phyloP scores from a whole-genome alignment of 1,140 invertebrate genomes.

The Varroa destructor region DNA sequence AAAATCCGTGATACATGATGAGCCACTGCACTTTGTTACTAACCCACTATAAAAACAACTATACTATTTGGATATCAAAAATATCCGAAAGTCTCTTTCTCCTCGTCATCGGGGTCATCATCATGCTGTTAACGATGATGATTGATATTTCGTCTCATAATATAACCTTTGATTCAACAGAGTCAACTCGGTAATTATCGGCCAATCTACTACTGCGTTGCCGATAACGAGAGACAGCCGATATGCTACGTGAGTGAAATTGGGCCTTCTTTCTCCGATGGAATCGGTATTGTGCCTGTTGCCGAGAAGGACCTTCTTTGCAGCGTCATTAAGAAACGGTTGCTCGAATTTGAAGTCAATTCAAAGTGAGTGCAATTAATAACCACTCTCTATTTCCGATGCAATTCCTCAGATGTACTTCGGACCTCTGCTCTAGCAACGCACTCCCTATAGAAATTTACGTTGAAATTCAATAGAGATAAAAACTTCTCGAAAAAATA shows the following conservation, averaged over 20 bases:
- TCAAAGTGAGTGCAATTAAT: conserved; percentile 53
- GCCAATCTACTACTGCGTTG: conserved; percentile 70
- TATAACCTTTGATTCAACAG: conserved; percentile 42
- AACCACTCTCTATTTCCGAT: too few relatives aligned
- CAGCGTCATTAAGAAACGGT: conserved; percentile 59
- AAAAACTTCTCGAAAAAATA: too few relatives aligned
- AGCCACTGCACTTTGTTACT: too few relatives aligned
- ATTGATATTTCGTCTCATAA: too few relatives aligned
- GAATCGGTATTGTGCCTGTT: conserved; percentile 33
- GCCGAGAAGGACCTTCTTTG: conserved; percentile 50
- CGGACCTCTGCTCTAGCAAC: background rate
- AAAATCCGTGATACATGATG: too few relatives aligned
- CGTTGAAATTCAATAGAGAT: too few relatives aligned
- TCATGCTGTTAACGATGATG: too few relatives aligned
- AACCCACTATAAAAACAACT: too few relatives aligned
- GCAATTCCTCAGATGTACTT: background rate
- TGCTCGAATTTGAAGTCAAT: conserved; percentile 86
- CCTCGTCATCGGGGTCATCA: too few relatives aligned
- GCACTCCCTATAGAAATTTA: too few relatives aligned
- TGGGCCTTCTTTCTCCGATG: conserved; percentile 43
- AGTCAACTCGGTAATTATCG: conserved; percentile 71
- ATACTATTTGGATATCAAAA: too few relatives aligned
- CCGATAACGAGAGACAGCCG: conserved; percentile 51
- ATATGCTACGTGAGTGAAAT: conserved; percentile 58
- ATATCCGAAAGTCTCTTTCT: too few relatives aligned